These are phyloP conservation scores for Rhingia campestris DNA, from an alignment of 2,888 invertebrate genomes.

Conservation along the genomic window DNA sequence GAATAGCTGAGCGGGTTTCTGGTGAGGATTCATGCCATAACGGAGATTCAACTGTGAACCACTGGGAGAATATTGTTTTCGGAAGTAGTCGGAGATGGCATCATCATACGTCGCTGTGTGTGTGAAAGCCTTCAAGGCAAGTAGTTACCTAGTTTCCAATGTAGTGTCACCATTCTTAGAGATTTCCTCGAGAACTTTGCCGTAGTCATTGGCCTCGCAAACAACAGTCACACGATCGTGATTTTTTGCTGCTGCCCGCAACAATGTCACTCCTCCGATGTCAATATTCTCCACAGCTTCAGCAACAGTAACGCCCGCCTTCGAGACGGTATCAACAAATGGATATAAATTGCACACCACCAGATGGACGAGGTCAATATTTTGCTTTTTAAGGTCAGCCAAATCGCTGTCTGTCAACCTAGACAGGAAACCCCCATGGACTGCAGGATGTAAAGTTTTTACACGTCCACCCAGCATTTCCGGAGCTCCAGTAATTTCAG, in stretches of 20 bases:
- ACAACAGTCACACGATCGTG: slow-evolving; percentile 96
- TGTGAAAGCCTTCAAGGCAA: slow-evolving; percentile 96
- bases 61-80: slow-evolving; percentile 92
- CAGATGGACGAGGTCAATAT: slow-evolving; percentile 91
- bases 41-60: slow-evolving; percentile 92
- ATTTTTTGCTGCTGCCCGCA: slow-evolving; percentile 98
- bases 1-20: slow-evolving; percentile 96
- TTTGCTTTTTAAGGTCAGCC: slow-evolving; percentile 90
- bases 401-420: slow-evolving; percentile 90
- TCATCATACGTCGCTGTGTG: slow-evolving; percentile 97
- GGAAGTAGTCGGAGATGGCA: slow-evolving; percentile 97
- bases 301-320: slow-evolving; percentile 89
- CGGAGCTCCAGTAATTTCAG: slow-evolving; percentile 95
- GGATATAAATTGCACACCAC: slow-evolving; percentile 99
- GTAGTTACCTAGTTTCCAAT: slow-evolving; percentile 85
- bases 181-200: slow-evolving; percentile 89
- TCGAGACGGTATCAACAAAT: slow-evolving; percentile 93
- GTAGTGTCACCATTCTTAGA: slow-evolving; percentile 88
- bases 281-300: slow-evolving; percentile 98
- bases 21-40: slow-evolving; percentile 99
- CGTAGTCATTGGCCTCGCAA: slow-evolving; percentile 95
- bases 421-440: slow-evolving; percentile 94
- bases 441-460: slow-evolving; percentile 97
- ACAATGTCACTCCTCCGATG: slow-evolving; percentile 96
- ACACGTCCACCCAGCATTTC: slow-evolving; percentile 99